Conservation (phyloP, 2,797 vertebrate species). For the Pseudochromis fuscus region DNA sequence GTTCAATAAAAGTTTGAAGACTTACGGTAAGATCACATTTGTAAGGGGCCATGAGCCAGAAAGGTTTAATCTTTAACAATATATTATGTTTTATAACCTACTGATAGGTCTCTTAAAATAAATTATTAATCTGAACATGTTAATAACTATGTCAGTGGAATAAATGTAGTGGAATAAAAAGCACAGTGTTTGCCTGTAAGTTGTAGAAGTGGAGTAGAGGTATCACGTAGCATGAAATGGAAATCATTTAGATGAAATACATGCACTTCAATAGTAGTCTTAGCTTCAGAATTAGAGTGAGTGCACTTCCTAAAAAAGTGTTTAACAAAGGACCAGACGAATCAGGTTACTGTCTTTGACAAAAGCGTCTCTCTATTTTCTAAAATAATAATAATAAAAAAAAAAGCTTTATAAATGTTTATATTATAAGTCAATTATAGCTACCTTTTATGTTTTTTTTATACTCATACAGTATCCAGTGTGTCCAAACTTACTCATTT, state of each 20-base stretch:
- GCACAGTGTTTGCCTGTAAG: not conserved
- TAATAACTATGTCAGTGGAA: no score
- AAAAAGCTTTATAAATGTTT: no score
- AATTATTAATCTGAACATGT: no score
- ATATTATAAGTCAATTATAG: no score
- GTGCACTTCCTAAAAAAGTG: not conserved
- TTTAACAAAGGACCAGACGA: not conserved
- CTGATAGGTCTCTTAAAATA: not conserved
- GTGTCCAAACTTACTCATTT: constrained; percentile 13
- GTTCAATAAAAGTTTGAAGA: not conserved
- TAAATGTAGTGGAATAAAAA: not conserved
- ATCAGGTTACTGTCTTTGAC: not conserved
- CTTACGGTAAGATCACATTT: no score
- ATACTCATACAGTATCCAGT: constrained; percentile 5
- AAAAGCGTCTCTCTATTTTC: not conserved
- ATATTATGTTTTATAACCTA: not conserved
- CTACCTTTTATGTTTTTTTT: not conserved
- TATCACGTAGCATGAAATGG: not conserved
- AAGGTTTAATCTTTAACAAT: not conserved
- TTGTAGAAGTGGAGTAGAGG: not conserved
- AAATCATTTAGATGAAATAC: not conserved
- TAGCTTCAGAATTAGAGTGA: not conserved
- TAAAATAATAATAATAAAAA: no score
- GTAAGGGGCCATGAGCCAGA: not conserved
- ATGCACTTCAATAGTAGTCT: not conserved